Conservation (phyloP, 2,888 invertebrate species). For the Sesia apiformis region DNA sequence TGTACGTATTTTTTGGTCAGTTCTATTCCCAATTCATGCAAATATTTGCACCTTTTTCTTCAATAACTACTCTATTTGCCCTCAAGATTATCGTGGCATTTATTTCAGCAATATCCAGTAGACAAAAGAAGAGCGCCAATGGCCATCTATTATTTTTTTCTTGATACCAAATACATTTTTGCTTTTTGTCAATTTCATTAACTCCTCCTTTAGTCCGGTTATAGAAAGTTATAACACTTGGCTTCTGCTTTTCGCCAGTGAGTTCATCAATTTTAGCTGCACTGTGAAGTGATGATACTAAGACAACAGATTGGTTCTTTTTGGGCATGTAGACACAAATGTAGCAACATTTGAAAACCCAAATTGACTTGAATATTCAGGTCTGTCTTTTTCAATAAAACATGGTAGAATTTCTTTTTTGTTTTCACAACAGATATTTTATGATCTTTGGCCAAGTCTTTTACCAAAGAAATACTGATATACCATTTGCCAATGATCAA, state of each 20-base stretch:
- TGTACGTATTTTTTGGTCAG: slow-evolving; percentile 12
- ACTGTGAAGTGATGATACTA: slow-evolving; percentile 12
- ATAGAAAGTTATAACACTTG: slow-evolving; percentile 14
- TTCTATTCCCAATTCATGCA: slow-evolving; percentile 10
- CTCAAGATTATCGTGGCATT: slow-evolving; percentile 7
- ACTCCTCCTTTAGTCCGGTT: slow-evolving; percentile 15
- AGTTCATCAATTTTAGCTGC: slow-evolving; percentile 12
- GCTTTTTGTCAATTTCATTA: slow-evolving; percentile 13
- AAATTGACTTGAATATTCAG: slow-evolving; percentile 9
- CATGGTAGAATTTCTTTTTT: slow-evolving; percentile 13
- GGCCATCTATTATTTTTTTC: slow-evolving; percentile 22
- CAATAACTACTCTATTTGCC: slow-evolving; percentile 8
- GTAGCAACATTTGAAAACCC: slow-evolving; percentile 7
- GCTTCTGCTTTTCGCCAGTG: slow-evolving; percentile 10
- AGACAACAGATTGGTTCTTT: slow-evolving; percentile 15
- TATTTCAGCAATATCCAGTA: slow-evolving; percentile 15
- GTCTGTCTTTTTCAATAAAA: neutral
- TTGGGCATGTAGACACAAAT: slow-evolving; percentile 19
- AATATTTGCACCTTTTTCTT: slow-evolving; percentile 10
- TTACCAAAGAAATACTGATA: too few species aligned
- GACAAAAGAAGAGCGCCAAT: slow-evolving; percentile 15
- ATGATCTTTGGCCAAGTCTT: neutral
- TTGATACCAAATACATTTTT: slow-evolving; percentile 13
- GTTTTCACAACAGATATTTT: slow-evolving; percentile 15
- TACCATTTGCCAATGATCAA: too few species aligned